Evolutionary conservation across 2,113 vertebrate species (phyloP).

Genomic region (Siniperca knerii): DNA sequence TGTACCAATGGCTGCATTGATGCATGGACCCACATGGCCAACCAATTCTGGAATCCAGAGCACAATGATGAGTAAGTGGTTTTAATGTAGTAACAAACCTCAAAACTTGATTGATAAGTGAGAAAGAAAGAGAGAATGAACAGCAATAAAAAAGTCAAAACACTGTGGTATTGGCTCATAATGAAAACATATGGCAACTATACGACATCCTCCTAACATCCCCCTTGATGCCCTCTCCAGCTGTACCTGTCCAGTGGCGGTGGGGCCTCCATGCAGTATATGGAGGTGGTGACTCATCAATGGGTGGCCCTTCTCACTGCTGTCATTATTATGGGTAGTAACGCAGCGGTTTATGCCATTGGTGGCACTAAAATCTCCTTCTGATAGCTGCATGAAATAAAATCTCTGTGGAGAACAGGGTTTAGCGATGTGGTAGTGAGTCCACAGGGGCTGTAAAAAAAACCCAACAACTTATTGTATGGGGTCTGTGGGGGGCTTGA

Average conservation of each 20-base stretch:
- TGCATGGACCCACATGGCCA: background rate
- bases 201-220: conserved; percentile 12
- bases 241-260: conserved; percentile 63
- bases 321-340: conserved; percentile 45
- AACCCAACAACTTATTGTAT: background rate
- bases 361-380: conserved; percentile 40
- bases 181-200: conserved; percentile 51
- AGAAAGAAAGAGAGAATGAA: conserved; percentile 21
- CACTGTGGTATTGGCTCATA: conserved; percentile 24
- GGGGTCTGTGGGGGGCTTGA: conserved; percentile 31
- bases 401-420: conserved; percentile 9
- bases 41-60: background rate
- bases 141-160: conserved; percentile 51
- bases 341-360: conserved; percentile 24
- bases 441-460: conserved; percentile 34
- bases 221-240: conserved; percentile 56
- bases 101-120: background rate
- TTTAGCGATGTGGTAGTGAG: background rate
- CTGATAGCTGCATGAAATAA: conserved; percentile 19
- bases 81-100: conserved; percentile 19
- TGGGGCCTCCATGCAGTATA: background rate
- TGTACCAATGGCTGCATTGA: background rate
- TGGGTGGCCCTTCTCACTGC: conserved; percentile 40
- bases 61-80: background rate
- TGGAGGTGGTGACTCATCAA: conserved; percentile 60